phyloP scores from a whole-genome alignment of 1,140 invertebrate species.

The Macrobrachium rosenbergii region DNA sequence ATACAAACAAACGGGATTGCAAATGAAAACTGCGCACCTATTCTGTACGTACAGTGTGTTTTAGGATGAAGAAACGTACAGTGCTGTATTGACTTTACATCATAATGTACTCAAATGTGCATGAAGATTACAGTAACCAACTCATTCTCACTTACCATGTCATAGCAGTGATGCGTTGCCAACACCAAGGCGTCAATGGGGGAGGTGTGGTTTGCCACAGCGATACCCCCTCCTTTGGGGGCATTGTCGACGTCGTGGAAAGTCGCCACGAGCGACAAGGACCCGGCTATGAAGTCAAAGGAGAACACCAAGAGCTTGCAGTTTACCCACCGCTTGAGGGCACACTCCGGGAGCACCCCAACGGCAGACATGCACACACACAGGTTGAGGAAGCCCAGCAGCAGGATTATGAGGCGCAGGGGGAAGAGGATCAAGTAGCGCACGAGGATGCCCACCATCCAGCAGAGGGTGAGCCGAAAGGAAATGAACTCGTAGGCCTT shows the following conservation, averaged over 20 bases:
- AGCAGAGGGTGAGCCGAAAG: constrained; percentile 89
- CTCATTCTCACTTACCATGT: constrained; percentile 82
- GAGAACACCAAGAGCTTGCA: constrained; percentile 85
- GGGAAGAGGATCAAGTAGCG: constrained; percentile 91
- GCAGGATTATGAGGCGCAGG: constrained; percentile 84
- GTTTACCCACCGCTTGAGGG: constrained; percentile 83
- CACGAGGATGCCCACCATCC: constrained; percentile 90
- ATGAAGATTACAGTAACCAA: too few species aligned
- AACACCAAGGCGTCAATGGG: constrained; percentile 93
- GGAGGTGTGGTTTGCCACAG: constrained; percentile 94
- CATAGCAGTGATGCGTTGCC: constrained; percentile 97
- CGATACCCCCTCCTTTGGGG: constrained; percentile 81
- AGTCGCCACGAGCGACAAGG: constrained; percentile 72
- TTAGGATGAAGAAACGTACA: too few species aligned
- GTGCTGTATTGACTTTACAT: too few species aligned
- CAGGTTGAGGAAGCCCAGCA: constrained; percentile 72
- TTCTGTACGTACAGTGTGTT: too few species aligned
- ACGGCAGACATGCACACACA: constrained; percentile 85
- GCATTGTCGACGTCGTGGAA: constrained; percentile 73
- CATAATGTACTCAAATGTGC: too few species aligned
- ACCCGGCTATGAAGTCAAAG: constrained; percentile 78
- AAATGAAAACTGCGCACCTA: too few species aligned
- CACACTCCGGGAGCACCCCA: constrained; percentile 83
- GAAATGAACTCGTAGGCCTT: constrained; percentile 87
- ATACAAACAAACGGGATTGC: too few species aligned